Evolutionary conservation across 1,140 invertebrate genomes (phyloP).

Genomic region (Globodera rostochiensis): DNA sequence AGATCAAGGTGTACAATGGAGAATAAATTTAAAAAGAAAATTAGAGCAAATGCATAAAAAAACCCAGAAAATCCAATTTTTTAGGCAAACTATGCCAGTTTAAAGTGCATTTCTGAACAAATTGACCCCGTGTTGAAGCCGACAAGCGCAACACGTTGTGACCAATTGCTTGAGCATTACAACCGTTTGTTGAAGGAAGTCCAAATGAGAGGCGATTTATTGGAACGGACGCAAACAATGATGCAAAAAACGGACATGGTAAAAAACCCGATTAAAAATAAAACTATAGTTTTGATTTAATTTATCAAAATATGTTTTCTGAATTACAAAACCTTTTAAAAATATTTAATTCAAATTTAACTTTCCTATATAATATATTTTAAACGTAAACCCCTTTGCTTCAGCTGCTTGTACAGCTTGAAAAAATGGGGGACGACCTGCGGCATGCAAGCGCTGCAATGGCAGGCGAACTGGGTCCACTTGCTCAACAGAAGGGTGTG

Average conservation of each 20-base stretch:
- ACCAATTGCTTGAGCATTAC: neutral
- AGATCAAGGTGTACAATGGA: neutral
- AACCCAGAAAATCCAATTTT: too few species aligned
- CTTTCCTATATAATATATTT: too few species aligned
- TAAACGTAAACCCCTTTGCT: too few species aligned
- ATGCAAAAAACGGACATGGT: conserved; percentile 11
- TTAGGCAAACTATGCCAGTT: conserved; percentile 1
- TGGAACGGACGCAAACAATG: conserved; percentile 5
- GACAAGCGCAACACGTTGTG: conserved; percentile 2
- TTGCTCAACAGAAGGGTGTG: conserved; percentile 50
- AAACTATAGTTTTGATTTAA: too few species aligned
- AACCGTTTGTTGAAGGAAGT: conserved; percentile 14
- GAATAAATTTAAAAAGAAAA: too few species aligned
- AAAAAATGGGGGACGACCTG: conserved; percentile 51
- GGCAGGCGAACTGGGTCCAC: conserved; percentile 60
- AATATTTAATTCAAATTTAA: too few species aligned
- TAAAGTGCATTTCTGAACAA: neutral
- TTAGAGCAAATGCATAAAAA: too few species aligned
- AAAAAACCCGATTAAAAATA: too few species aligned
- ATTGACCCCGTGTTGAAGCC: neutral
- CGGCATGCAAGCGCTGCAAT: conserved; percentile 56
- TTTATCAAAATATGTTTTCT: too few species aligned
- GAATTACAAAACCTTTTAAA: too few species aligned
- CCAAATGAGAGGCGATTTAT: neutral
- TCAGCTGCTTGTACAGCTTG: conserved; percentile 57